Conservation (phyloP, 2,888 invertebrate species). For the Pedicia rivosa region DNA sequence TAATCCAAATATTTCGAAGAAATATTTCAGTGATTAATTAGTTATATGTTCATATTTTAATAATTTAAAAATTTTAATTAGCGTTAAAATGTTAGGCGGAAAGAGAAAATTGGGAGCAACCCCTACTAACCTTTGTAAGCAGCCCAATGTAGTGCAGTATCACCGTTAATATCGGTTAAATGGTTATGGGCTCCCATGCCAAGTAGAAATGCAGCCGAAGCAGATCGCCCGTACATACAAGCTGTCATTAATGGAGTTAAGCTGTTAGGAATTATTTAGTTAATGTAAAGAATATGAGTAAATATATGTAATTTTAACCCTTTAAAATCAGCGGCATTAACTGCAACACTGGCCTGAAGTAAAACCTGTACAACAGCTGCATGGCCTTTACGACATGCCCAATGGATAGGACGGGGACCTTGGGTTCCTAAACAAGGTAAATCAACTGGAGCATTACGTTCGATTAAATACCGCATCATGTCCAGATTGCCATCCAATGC, state of each 20-base stretch:
- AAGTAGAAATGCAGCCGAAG: constrained; percentile 75
- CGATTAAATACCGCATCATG: constrained; percentile 72
- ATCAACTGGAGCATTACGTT: constrained; percentile 69
- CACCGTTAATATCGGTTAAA: constrained; percentile 80
- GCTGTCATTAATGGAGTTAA: constrained; percentile 83
- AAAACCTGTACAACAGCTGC: constrained; percentile 72
- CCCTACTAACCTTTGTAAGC: constrained; percentile 92
- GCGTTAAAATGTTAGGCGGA: too few species aligned
- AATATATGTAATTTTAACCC: too few species aligned
- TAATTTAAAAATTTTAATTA: too few species aligned
- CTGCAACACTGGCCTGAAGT: constrained; percentile 66
- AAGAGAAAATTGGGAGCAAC: too few species aligned
- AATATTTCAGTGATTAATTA: too few species aligned
- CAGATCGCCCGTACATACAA: constrained; percentile 84
- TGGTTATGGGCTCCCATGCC: constrained; percentile 81
- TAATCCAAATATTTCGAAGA: too few species aligned
- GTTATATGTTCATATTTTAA: too few species aligned
- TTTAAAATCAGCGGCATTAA: constrained; percentile 82
- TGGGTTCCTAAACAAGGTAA: constrained; percentile 75
- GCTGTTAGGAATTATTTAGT: too few species aligned
- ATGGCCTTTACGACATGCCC: constrained; percentile 89
- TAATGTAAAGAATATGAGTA: background rate
- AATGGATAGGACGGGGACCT: constrained; percentile 82
- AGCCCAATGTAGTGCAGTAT: constrained; percentile 87
- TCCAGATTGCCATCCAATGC: constrained; percentile 75